Conservation (phyloP, 2,797 vertebrate species). For the Amblyopsis hoosieri region DNA sequence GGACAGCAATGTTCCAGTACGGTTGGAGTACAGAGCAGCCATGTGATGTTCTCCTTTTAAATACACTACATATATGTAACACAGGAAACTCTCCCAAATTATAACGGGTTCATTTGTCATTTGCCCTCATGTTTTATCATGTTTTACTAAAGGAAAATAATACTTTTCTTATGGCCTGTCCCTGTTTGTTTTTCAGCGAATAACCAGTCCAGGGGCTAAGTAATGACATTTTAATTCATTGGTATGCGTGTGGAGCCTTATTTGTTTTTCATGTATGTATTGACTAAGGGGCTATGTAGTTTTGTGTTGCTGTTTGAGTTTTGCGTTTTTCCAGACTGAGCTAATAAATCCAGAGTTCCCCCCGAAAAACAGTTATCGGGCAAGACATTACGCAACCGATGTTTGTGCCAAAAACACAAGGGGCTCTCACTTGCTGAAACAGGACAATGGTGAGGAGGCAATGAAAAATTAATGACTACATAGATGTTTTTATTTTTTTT, state of each 20-base stretch:
- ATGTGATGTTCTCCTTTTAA: neutral
- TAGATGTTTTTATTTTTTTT: slow-evolving; percentile 1
- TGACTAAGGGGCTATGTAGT: neutral
- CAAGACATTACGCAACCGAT: neutral
- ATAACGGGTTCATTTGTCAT: neutral
- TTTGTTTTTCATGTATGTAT: neutral
- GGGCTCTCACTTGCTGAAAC: too few relatives aligned
- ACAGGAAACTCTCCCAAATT: neutral
- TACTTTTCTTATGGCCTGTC: neutral
- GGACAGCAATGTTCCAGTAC: too few relatives aligned
- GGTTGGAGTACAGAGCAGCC: too few relatives aligned
- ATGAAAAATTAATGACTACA: too few relatives aligned
- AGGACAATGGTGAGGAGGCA: too few relatives aligned
- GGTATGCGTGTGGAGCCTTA: neutral
- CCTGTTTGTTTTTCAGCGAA: neutral
- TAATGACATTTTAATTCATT: neutral
- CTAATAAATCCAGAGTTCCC: neutral
- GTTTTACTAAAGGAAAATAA: neutral
- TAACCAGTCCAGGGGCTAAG: neutral
- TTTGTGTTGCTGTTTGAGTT: neutral
- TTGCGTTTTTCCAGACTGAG: neutral
- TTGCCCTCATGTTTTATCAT: neutral
- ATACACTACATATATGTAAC: neutral
- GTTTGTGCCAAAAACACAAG: too few relatives aligned
- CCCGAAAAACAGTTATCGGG: neutral